These are phyloP conservation scores for Cassiopea xamachana DNA, from an alignment of 30 jellyfish, hydroid and myxozoan species.

Conservation along the genomic window DNA sequence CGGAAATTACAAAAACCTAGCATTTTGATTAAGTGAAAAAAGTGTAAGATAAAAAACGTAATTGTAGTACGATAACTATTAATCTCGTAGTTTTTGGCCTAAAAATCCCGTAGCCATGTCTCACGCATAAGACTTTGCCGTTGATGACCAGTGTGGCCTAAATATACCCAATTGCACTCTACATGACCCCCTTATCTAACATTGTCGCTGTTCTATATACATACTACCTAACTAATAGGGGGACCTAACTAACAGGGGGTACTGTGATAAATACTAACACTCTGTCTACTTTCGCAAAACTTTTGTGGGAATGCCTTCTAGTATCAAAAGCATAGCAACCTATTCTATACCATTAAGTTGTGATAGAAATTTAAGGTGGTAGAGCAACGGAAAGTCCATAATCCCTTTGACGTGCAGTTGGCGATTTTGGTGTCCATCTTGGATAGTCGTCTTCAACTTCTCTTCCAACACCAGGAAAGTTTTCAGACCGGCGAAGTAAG, in stretches of 20 bases:
- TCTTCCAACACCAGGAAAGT: slow-evolving; percentile 73
- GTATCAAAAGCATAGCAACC: background rate
- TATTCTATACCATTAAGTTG: background rate
- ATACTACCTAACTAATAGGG: background rate
- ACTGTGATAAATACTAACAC: background rate
- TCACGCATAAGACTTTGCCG: too few species aligned
- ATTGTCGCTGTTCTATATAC: background rate
- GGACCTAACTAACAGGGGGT: background rate
- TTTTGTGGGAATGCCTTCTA: background rate
- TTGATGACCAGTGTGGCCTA: too few species aligned
- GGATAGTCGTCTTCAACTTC: slow-evolving; percentile 83
- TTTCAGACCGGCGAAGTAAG: slow-evolving; percentile 66
- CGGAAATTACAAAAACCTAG: too few species aligned
- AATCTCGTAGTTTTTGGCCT: too few species aligned
- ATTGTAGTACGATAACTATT: too few species aligned
- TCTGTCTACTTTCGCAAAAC: background rate
- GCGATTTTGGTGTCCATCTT: slow-evolving; percentile 74
- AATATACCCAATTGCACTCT: background rate
- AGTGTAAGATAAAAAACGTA: too few species aligned
- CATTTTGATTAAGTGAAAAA: too few species aligned
- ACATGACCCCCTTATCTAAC: background rate
- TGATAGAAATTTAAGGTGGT: slow-evolving; percentile 20
- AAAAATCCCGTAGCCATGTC: too few species aligned
- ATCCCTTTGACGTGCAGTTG: slow-evolving; percentile 56
- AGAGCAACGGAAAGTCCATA: slow-evolving; percentile 67